Percentiles rank a stretch among this genome's conserved stretches.
phyloP scores from a whole-genome alignment of 2,797 vertebrate genomes.

The Enteromius anoplus region DNA sequence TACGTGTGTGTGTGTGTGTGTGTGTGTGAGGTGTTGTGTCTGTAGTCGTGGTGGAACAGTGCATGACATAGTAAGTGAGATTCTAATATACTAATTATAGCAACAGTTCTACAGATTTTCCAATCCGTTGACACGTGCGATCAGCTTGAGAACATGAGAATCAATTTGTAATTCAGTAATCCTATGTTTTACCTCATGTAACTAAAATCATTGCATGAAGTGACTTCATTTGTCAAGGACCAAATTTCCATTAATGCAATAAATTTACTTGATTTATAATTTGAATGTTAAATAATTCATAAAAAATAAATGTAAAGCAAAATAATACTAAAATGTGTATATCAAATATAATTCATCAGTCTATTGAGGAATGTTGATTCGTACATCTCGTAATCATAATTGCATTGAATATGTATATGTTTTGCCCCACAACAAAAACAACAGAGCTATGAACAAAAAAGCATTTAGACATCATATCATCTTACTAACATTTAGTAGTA shows the following conservation, averaged over 20 bases:
- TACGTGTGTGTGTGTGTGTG: neutral
- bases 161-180: conserved; percentile 2
- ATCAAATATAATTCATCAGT: neutral
- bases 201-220: neutral
- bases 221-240: neutral
- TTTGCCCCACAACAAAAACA: neutral
- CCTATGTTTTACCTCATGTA: neutral
- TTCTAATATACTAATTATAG: conserved; percentile 36
- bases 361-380: neutral
- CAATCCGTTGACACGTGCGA: neutral
- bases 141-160: neutral
- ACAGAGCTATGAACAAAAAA: neutral
- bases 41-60: conserved; percentile 19
- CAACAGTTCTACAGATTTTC: neutral
- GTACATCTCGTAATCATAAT: neutral
- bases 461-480: neutral
- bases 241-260: neutral
- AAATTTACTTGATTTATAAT: neutral
- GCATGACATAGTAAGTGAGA: conserved; percentile 23
- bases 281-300: neutral
- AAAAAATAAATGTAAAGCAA: neutral
- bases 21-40: neutral
- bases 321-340: neutral
- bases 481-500: neutral
- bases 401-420: neutral